These are phyloP conservation scores for Oopsacas minuta DNA, from an alignment of 37 sponge, comb jelly and placozoan genomes.

Conservation along the genomic window DNA sequence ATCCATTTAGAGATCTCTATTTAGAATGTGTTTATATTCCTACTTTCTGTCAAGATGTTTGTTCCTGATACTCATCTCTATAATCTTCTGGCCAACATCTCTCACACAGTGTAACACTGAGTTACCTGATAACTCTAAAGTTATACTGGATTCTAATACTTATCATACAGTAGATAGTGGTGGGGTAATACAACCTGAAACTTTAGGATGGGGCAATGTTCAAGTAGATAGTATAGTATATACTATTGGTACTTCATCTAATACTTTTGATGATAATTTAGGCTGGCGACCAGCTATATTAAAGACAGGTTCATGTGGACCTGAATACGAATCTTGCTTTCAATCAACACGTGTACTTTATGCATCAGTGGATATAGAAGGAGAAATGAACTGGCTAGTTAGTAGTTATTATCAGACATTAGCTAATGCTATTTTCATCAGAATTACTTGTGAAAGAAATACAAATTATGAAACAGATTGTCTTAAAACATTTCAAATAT, in stretches of 20 bases:
- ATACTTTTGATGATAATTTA: not conserved
- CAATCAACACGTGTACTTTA: not conserved
- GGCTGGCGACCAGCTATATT: not conserved
- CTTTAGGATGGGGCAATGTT: not conserved
- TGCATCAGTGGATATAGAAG: not conserved
- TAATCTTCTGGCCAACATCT: not conserved
- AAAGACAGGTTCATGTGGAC: constrained; percentile 14
- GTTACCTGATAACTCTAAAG: not conserved
- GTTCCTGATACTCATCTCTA: not conserved
- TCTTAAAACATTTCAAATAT: not conserved
- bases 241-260: not conserved
- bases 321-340: not conserved
- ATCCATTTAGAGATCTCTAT: no score
- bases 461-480: not conserved
- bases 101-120: not conserved
- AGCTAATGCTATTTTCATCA: not conserved
- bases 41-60: no score
- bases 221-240: not conserved
- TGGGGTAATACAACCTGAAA: not conserved
- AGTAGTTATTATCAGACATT: not conserved
- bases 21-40: no score
- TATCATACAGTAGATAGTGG: not conserved
- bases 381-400: constrained; percentile 1
- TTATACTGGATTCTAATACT: constrained; percentile 12
- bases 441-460: not conserved